These are phyloP conservation scores for Hypolimnas misippus DNA, from an alignment of 2,888 invertebrate genomes.

Conservation along the genomic window DNA sequence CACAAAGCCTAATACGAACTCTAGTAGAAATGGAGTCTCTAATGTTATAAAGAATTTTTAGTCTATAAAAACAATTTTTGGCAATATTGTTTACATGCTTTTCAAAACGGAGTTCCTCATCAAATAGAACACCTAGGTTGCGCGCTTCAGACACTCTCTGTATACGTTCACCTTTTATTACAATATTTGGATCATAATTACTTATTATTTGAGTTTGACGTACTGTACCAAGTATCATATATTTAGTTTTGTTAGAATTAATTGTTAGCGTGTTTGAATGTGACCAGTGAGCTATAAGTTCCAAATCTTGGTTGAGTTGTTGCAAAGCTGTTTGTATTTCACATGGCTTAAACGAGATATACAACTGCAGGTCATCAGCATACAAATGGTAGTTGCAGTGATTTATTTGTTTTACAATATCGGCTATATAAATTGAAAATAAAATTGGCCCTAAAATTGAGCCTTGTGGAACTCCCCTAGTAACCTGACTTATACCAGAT, in stretches of 20 bases:
- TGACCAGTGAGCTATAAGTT: background rate
- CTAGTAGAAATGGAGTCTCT: background rate
- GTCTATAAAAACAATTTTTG: background rate
- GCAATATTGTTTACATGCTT: background rate
- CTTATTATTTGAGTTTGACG: background rate
- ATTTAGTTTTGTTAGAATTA: background rate
- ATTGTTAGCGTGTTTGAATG: background rate
- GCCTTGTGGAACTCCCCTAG: constrained; percentile 3
- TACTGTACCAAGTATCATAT: background rate
- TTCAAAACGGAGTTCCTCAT: background rate
- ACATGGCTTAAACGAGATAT: constrained; percentile 5
- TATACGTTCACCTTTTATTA: background rate
- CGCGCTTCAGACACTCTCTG: background rate
- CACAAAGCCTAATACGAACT: background rate
- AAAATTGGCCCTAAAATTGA: constrained; percentile 5
- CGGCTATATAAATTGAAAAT: background rate
- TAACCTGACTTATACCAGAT: constrained; percentile 1
- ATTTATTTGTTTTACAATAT: constrained; percentile 8
- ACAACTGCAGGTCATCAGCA: background rate
- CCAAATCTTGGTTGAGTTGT: constrained; percentile 8
- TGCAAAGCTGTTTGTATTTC: constrained; percentile 3
- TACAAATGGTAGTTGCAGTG: too few species aligned
- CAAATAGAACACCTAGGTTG: background rate
- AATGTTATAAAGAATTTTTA: background rate
- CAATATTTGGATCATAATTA: background rate